Percentiles rank a stretch among this genome's conserved stretches.
phyloP scores from a whole-genome alignment of 2,113 vertebrate genomes.

The Lasiurus borealis region DNA sequence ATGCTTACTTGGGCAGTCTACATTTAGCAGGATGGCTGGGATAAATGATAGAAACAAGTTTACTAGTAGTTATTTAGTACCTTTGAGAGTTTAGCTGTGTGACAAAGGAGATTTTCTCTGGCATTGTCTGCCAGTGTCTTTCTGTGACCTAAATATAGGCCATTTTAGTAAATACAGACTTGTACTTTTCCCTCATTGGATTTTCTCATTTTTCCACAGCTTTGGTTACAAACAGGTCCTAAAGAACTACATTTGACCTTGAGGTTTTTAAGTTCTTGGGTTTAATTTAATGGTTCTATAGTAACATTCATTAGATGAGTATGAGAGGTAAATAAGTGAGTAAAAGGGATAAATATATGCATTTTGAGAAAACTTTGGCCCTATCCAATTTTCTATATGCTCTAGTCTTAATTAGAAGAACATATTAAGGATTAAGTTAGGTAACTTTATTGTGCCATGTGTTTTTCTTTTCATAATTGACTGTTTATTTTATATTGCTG shows the following conservation, averaged over 20 bases:
- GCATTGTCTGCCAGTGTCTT: neutral
- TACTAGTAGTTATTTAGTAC: neutral
- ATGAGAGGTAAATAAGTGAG: neutral
- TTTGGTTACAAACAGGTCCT: neutral
- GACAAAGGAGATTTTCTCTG: neutral
- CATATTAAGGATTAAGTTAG: neutral
- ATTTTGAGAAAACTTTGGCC: no score
- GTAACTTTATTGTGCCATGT: neutral
- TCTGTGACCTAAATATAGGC: no score
- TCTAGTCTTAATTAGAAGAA: neutral
- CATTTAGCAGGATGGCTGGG: neutral
- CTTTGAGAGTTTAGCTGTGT: neutral
- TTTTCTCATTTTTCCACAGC: neutral
- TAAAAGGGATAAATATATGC: neutral
- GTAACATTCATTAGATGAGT: neutral
- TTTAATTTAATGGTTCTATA: neutral
- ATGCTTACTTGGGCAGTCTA: neutral
- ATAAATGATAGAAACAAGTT: neutral
- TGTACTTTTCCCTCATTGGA: neutral
- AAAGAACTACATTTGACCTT: neutral
- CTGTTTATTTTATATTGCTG: neutral
- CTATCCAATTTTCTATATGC: neutral
- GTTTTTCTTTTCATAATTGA: neutral
- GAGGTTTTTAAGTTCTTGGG: neutral
- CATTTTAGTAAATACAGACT: neutral